Conservation (phyloP, 2,113 vertebrate species). For the Cyphomyrus plagiostoma region DNA sequence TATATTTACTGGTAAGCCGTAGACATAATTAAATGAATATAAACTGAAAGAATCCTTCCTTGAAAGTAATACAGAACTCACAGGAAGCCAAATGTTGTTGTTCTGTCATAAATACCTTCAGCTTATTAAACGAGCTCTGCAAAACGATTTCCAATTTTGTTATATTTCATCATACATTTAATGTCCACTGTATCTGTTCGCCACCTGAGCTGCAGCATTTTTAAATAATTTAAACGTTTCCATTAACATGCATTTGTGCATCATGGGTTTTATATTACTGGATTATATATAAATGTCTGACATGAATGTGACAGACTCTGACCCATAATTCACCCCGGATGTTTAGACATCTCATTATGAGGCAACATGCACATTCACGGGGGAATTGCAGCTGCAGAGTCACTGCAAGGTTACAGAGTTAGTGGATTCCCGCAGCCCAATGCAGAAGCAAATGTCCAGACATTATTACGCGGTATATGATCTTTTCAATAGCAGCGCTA, state of each 20-base stretch:
- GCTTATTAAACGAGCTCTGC: background rate
- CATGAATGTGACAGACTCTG: background rate
- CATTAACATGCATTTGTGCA: background rate
- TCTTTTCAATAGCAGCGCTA: background rate
- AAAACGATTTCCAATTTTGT: background rate
- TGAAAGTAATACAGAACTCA: background rate
- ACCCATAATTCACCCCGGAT: background rate
- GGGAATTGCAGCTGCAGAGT: background rate
- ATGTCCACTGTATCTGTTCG: background rate
- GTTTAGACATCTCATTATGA: background rate
- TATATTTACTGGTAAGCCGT: background rate
- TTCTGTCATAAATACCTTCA: background rate
- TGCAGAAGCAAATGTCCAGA: background rate
- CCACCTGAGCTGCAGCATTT: background rate
- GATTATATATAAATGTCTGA: background rate
- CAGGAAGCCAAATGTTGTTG: background rate
- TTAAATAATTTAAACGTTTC: background rate
- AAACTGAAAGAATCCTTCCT: background rate
- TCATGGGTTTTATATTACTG: background rate
- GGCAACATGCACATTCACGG: background rate
- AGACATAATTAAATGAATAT: background rate
- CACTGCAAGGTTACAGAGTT: background rate
- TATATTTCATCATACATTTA: background rate
- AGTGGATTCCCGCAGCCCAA: background rate
- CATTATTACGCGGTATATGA: background rate